Percentiles rank a stretch among this genome's conserved stretches.
Evolutionary conservation across 2,797 vertebrate genomes (phyloP).

Genomic region (Macroramphosus scolopax): DNA sequence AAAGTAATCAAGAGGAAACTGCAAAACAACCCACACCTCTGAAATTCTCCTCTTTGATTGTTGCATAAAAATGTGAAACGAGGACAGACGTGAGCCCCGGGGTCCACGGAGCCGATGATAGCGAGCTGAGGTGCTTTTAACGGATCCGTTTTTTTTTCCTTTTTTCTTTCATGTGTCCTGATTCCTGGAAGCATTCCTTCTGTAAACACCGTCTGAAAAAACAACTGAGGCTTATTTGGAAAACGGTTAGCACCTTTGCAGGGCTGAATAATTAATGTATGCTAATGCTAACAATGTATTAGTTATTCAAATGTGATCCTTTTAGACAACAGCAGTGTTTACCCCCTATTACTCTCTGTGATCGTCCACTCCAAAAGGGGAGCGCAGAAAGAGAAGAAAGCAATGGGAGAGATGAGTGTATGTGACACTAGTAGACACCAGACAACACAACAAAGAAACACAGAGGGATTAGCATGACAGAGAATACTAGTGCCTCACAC

Average conservation of each 20-base stretch:
- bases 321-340: constrained; percentile 78
- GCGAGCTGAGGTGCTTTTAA: constrained; percentile 52
- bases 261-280: constrained; percentile 73
- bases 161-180: constrained; percentile 57
- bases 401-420: constrained; percentile 57
- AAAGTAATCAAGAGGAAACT: constrained; percentile 67
- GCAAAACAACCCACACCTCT: constrained; percentile 54
- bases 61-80: constrained; percentile 25
- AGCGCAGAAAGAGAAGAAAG: constrained; percentile 64
- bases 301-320: constrained; percentile 78
- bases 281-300: constrained; percentile 73
- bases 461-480: constrained; percentile 74
- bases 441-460: constrained; percentile 70
- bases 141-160: constrained; percentile 37
- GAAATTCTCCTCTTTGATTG: constrained; percentile 52
- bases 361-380: constrained; percentile 72
- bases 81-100: constrained; percentile 31
- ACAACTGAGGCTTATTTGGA: constrained; percentile 57
- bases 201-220: constrained; percentile 51
- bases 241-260: constrained; percentile 62
- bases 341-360: constrained; percentile 72
- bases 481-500: constrained; percentile 67
- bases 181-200: constrained; percentile 70
- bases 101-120: constrained; percentile 48
- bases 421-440: constrained; percentile 65